Base-by-base conservation (phyloP, 2,888 invertebrate species). In the Helobdella robusta region DNA sequence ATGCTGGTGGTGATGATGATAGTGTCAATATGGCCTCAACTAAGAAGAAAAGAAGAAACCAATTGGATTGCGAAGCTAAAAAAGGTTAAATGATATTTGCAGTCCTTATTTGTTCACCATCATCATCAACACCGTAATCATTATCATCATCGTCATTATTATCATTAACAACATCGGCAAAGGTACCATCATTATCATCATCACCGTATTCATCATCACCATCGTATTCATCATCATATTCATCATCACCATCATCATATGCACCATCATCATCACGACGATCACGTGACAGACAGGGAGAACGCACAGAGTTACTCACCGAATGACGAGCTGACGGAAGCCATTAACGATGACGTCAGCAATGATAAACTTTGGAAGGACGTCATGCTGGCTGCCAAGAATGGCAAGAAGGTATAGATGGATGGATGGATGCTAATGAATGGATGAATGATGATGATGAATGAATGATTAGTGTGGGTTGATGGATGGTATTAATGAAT, bases 291-390 rank as follows among this genome's bases (percentile, higher is more conserved):
- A n/a, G n/a, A n/a, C n/a, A n/a, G n/a, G n/a, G n/a, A 76, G 67
- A 69, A 69, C 2, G 48, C 35, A 23, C 15, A 46, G 36, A 40
- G 70, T 18, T 84, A 81, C 72, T 74, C 72, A 75, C 83, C 78
- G 67, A 80, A 75, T 71, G 70, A 72, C 0, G 78, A 81, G 35
- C 72, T 82, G 1, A 66, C 74, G 34, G 74, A 80, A 56, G 72
- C 81, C 23, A 84, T 86, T 44, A 73, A 80, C n/a, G 72, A 82
- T 0, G 89, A 89, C 73, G 70, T 75, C 1, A 61, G 66, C 18
- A 89, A 89, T 75, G 73, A 76, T 36, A 87, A 86, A 73, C 75
- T 86, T 2, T 89, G 89, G 89, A 76, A 81, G 0, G 85, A 86
- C 69, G 87, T 86, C 67, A 76, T 83, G 58, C 75, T 78, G 20